These are phyloP conservation scores for Palythoa grandiflora DNA, from an alignment of 92 coral and sea anemone genomes.

Conservation along the genomic window DNA sequence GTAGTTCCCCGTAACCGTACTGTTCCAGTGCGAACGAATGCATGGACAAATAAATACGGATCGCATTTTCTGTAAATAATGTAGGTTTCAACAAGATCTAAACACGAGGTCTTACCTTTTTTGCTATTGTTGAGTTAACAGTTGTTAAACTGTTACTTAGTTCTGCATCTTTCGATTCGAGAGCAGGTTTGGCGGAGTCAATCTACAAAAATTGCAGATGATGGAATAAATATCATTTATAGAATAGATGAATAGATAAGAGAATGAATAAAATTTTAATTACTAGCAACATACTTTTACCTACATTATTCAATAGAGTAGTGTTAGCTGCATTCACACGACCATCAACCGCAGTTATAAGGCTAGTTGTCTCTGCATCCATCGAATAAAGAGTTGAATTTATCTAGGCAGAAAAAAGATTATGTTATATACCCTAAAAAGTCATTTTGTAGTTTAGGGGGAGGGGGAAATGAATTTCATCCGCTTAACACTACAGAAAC, in stretches of 20 bases:
- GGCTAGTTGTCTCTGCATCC: constrained; percentile 1
- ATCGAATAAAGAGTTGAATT: constrained; percentile 6
- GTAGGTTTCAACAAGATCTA: not conserved
- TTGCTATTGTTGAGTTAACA: constrained; percentile 13
- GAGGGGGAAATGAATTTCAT: too few species aligned
- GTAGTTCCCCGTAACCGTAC: too few species aligned
- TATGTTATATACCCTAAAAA: not conserved
- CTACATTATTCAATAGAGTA: not conserved
- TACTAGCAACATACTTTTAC: not conserved
- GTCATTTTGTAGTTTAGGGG: not conserved
- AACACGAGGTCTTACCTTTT: not conserved
- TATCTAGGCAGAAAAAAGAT: not conserved
- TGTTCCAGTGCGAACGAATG: too few species aligned
- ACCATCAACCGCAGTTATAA: not conserved
- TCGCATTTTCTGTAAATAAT: not conserved
- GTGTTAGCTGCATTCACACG: constrained; percentile 8
- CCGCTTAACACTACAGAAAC: too few species aligned
- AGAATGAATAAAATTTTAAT: too few species aligned
- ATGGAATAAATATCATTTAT: not conserved
- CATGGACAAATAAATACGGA: not conserved
- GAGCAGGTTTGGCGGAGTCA: not conserved
- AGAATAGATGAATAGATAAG: too few species aligned
- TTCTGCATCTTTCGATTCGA: constrained; percentile 5
- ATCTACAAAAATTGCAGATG: not conserved
- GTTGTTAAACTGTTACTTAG: not conserved